Percentiles rank a stretch among this genome's conserved stretches.
phyloP scores from a whole-genome alignment of 1,140 invertebrate species.

The Nymphalis io region DNA sequence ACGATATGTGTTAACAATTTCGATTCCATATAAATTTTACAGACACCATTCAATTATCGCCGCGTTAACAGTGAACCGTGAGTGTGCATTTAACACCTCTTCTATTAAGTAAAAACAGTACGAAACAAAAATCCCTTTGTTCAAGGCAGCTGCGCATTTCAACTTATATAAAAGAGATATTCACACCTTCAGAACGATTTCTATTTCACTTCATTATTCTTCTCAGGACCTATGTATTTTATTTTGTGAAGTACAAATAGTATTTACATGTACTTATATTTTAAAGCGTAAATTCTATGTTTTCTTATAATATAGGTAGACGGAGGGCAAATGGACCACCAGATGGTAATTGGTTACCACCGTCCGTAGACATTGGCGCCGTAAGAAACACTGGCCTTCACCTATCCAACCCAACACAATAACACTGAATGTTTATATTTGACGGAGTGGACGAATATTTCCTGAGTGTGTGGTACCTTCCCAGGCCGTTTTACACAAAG shows the following conservation, averaged over 20 bases:
- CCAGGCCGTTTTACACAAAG: no score
- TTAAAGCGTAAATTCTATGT: background rate
- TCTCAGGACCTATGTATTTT: constrained; percentile 2
- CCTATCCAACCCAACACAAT: no score
- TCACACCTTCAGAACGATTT: constrained; percentile 44
- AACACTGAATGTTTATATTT: no score
- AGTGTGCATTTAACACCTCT: constrained; percentile 52
- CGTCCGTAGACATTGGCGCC: no score
- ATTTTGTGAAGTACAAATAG: background rate
- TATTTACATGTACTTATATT: background rate
- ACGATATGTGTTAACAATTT: background rate
- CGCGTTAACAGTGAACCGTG: constrained; percentile 49
- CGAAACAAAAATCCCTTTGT: constrained; percentile 58
- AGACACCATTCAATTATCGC: constrained; percentile 57
- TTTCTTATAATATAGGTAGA: no score
- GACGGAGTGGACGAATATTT: no score
- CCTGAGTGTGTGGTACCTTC: no score
- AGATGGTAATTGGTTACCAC: no score
- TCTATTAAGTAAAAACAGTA: constrained; percentile 53
- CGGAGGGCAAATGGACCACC: no score
- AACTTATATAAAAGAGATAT: constrained; percentile 49
- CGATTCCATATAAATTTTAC: constrained; percentile 29
- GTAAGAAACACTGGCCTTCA: no score
- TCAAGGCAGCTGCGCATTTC: constrained; percentile 45
- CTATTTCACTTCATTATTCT: constrained; percentile 21